phyloP scores from a whole-genome alignment of 92 coral and sea anemone species.

The Palythoa grandis region DNA sequence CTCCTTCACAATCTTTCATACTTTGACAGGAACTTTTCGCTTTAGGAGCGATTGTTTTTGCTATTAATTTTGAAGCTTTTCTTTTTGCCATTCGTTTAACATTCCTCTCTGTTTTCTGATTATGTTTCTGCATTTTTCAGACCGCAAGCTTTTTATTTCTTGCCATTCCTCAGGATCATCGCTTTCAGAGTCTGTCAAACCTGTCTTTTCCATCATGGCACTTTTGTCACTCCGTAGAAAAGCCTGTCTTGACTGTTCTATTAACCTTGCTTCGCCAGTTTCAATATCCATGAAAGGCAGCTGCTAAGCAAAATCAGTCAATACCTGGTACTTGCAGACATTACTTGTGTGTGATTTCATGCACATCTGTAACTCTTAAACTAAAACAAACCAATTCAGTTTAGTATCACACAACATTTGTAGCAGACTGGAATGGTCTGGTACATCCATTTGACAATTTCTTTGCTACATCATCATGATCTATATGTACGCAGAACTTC shows the following conservation, averaged over 20 bases:
- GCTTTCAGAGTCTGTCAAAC: slow-evolving; percentile 48
- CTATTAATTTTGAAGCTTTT: slow-evolving; percentile 48
- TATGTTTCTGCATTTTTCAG: slow-evolving; percentile 41
- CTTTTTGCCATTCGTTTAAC: slow-evolving; percentile 22
- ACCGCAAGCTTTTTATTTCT: slow-evolving; percentile 41
- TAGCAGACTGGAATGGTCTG: slow-evolving; percentile 39
- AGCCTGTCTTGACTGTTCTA: slow-evolving; percentile 45
- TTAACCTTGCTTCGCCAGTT: slow-evolving; percentile 33
- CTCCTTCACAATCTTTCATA: slow-evolving; percentile 53
- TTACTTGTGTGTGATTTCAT: slow-evolving; percentile 30
- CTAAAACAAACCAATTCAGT: slow-evolving; percentile 56
- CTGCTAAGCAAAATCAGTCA: slow-evolving; percentile 42
- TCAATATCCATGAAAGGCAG: slow-evolving; percentile 45
- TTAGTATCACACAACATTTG: slow-evolving; percentile 37
- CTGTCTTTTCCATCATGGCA: slow-evolving; percentile 32
- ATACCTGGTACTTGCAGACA: slow-evolving; percentile 19
- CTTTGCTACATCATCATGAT: slow-evolving; percentile 17
- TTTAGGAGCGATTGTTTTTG: slow-evolving; percentile 51
- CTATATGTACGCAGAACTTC: background rate
- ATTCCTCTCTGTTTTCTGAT: slow-evolving; percentile 47
- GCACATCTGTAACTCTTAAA: slow-evolving; percentile 37
- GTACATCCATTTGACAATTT: slow-evolving; percentile 37
- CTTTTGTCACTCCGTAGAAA: slow-evolving; percentile 33
- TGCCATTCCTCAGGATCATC: slow-evolving; percentile 53
- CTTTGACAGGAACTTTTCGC: slow-evolving; percentile 49